A percentile compares a stretch with the other conserved stretches of the same genome.
phyloP scores from a whole-genome alignment of 2,888 invertebrate genomes.

The Diarsia brunnea region DNA sequence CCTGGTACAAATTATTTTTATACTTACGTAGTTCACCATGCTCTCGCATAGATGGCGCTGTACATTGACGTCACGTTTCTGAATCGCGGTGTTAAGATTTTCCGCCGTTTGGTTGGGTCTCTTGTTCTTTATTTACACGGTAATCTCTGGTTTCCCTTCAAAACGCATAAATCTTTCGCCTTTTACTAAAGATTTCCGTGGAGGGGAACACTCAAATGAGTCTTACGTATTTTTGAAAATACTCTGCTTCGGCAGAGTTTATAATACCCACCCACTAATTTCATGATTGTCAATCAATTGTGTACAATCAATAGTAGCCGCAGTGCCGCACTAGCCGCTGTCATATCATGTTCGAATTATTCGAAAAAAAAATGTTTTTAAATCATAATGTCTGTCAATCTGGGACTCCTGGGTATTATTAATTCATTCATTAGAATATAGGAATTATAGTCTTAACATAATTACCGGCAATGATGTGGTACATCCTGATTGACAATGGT shows the following conservation, averaged over 20 bases:
- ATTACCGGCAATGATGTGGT: too few relatives aligned
- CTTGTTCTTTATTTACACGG: rapidly evolving
- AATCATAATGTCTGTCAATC: too few relatives aligned
- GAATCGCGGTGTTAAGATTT: constrained; percentile 13
- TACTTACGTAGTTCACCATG: not conserved
- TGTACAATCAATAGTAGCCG: too few relatives aligned
- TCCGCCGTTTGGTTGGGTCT: constrained; percentile 4
- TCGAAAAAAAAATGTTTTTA: too few relatives aligned
- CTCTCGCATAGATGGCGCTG: not conserved
- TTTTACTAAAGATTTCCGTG: constrained; percentile 95
- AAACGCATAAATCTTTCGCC: constrained; percentile 94
- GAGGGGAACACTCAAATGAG: constrained; percentile 94
- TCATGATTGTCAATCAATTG: too few relatives aligned
- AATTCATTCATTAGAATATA: too few relatives aligned
- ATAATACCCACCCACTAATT: too few relatives aligned
- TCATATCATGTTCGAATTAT: too few relatives aligned
- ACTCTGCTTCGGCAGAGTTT: constrained; percentile 32
- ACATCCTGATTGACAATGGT: too few relatives aligned
- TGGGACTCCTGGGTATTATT: too few relatives aligned
- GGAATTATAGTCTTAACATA: too few relatives aligned
- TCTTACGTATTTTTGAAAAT: constrained; percentile 78
- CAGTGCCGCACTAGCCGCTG: too few relatives aligned
- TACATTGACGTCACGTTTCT: not conserved
- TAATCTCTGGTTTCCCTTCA: constrained; percentile 10
- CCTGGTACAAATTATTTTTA: not conserved